phyloP scores from a whole-genome alignment of 35 echinoderm and acorn worm genomes.

The Hemicentrotus pulcherrimus region DNA sequence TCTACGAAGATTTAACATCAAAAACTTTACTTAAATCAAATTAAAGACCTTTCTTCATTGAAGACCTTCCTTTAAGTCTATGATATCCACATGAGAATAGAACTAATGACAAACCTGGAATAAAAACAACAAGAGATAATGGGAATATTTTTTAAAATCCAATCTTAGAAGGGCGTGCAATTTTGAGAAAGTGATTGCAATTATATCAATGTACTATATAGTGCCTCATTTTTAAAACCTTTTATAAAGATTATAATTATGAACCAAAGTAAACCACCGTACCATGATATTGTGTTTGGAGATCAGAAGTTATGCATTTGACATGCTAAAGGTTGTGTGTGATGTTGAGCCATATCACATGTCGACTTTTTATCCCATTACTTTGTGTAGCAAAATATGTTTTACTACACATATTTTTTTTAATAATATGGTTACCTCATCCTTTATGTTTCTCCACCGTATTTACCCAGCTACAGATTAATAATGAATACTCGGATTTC shows the following conservation, averaged over 20 bases:
- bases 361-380: too few relatives aligned
- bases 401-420: too few relatives aligned
- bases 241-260: too few relatives aligned
- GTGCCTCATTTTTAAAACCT: too few relatives aligned
- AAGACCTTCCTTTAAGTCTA: background rate
- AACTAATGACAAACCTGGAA: background rate
- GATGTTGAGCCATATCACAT: too few relatives aligned
- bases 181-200: background rate
- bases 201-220: too few relatives aligned
- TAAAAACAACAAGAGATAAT: background rate
- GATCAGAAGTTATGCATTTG: too few relatives aligned
- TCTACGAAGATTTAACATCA: background rate
- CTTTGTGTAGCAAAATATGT: too few relatives aligned
- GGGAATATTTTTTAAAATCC: background rate
- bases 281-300: too few relatives aligned
- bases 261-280: too few relatives aligned
- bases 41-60: background rate
- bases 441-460: background rate
- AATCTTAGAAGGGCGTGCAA: background rate
- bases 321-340: too few relatives aligned
- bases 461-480: background rate
- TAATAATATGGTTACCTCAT: too few relatives aligned
- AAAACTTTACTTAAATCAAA: background rate
- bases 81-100: background rate
- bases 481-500: background rate